Evolutionary conservation across 2,888 invertebrate genomes (phyloP).

Genomic region (Drosophila demipolita): DNA sequence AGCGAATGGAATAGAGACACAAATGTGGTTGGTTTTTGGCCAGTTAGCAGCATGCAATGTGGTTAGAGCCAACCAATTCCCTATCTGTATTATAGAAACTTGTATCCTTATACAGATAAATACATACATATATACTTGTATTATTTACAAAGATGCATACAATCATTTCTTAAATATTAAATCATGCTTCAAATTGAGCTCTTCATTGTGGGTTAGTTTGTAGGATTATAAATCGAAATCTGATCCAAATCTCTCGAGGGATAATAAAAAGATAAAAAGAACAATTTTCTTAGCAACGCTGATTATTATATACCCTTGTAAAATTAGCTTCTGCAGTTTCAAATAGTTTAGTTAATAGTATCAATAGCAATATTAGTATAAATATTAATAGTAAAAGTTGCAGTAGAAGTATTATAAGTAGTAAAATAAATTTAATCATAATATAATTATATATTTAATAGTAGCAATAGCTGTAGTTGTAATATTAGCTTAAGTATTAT

Average conservation of each 20-base stretch:
- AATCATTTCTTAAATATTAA: not conserved
- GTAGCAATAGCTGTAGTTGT: not conserved
- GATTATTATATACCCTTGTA: not conserved
- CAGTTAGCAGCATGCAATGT: slow-evolving; percentile 20
- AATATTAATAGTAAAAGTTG: not conserved
- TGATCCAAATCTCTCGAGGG: not conserved
- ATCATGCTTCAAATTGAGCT: not conserved
- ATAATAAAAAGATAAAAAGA: not conserved
- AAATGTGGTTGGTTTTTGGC: slow-evolving; percentile 49
- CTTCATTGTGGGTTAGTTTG: not conserved
- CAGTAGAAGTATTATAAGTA: no score
- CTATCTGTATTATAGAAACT: not conserved
- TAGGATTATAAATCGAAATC: not conserved
- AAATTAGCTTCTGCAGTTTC: not conserved
- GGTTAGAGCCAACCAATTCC: slow-evolving; percentile 17
- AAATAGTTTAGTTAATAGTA: not conserved
- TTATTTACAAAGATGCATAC: not conserved
- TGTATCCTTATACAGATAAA: not conserved
- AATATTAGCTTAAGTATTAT: not conserved
- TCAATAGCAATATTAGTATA: not conserved
- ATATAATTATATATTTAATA: not conserved
- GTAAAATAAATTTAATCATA: no score
- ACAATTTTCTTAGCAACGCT: not conserved
- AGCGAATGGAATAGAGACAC: slow-evolving; percentile 54
- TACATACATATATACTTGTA: no score